Base-by-base conservation (phyloP, 2,797 vertebrate species). In the Kryptopterus vitreolus region DNA sequence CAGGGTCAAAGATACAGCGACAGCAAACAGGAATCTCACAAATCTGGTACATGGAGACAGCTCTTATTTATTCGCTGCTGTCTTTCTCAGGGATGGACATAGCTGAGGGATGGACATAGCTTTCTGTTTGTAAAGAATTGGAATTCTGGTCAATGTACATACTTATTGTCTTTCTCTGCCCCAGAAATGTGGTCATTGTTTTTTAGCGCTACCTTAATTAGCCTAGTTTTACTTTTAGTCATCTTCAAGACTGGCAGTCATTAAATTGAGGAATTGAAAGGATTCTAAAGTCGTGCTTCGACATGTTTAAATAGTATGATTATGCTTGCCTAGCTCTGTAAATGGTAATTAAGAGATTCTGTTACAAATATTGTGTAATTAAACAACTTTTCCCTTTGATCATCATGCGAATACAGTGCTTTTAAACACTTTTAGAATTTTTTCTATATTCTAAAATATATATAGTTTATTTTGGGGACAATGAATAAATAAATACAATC, bases 291-390 rank as follows among this genome's bases (percentile, higher is more conserved):
- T 78, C 74, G 57, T 73, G 35, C 46, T 65, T 78, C 66, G 13
- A 18, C 76, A 74, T 77, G 15, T 70, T 75, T 76, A 77, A 78
- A 68, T 22, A 31, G 78, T 63, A 62, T 71, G 68, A 83, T 79
- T 81, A 81, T 81, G 73, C 38, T 48, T 8, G 38, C 61, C 50
- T 79, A 81, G 81, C 78, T 77, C 57, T 86, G 46, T 76, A 77
- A 66, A 79, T 81, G 76, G 71, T 78, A 85, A 83, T 85, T 81
- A 80, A 79, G 58, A 73, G 77, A 71, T 77, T 85, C 71, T 83
- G 59, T 33, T 61, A 78, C 61, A 74, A 77, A 83, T 81, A 66
- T 63, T 68, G 61, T 75, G 78, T 65, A 74, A 74, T 72, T 12
- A 33, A 70, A 78, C 59, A 57, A 43, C 4, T 66, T 69, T 82